phyloP scores from a whole-genome alignment of 2,797 vertebrate genomes.

The Phataginus tetradactyla region DNA sequence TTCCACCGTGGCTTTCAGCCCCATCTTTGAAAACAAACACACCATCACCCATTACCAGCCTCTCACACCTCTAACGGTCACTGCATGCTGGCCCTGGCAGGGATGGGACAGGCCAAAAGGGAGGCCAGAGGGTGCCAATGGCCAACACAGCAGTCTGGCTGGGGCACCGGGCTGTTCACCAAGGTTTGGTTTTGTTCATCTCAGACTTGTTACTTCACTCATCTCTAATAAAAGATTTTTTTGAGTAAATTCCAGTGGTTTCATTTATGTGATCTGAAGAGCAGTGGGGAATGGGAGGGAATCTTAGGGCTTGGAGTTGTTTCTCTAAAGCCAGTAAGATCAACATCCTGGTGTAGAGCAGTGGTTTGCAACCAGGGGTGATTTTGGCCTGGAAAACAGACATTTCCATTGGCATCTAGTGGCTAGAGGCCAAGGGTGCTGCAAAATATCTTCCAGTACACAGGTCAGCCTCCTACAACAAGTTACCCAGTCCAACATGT shows the following conservation, averaged over 20 bases:
- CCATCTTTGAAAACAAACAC: not conserved
- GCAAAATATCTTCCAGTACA: not conserved
- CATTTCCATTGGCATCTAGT: not conserved
- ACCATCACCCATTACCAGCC: not conserved
- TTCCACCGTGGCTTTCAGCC: not conserved
- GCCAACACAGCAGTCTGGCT: not conserved
- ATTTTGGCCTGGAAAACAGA: not conserved
- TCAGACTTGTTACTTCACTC: conserved; percentile 46
- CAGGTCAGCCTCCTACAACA: not conserved
- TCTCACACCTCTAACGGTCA: not conserved
- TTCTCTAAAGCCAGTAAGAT: not conserved
- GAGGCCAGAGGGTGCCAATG: not conserved
- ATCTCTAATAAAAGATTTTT: conserved; percentile 69
- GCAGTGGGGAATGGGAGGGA: not conserved
- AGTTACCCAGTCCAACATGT: not conserved
- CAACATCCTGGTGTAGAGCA: not conserved
- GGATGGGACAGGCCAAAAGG: not conserved
- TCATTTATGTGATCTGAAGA: conserved; percentile 15
- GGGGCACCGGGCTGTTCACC: not conserved
- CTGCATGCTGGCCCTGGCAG: not conserved
- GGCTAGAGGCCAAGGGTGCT: not conserved
- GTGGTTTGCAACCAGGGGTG: not conserved
- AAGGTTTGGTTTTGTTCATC: conserved; percentile 30
- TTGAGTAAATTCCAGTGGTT: not conserved
- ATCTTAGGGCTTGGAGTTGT: not conserved